Base-by-base conservation (phyloP, 2,113 vertebrate species). In the Hassar affinis region DNA sequence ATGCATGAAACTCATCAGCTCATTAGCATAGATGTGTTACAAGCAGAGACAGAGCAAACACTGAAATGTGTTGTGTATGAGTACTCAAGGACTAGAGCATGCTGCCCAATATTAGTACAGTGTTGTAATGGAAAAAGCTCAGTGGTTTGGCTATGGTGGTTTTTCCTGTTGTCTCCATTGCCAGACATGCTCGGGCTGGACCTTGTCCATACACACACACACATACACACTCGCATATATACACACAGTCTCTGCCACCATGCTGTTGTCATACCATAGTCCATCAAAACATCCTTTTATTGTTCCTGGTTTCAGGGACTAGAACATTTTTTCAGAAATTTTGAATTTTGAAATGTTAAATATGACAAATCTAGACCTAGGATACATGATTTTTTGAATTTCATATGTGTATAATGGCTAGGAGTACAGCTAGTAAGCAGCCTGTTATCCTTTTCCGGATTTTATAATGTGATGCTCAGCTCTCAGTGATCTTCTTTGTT, bases 71-170 rank as follows among this genome's bases (percentile, higher is more conserved):
- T 51, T 49, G 79, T 72, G 35, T 22, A 71, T 69, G 15, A 51
- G 35, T 72, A 27, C 25, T 81, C 52, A 11, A 66, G 59, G 3
- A 72, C 3, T 9, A 56, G 22, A 71, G 57, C 30, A 72, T 54
- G 64, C 77, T 77, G 45, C 66, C 45, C 74, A 78, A 35, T 76
- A 38, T 42, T 52, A 79, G 17, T 6, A 74, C 38, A 52, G 51
- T 47, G 76, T 51, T 64, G 47, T 51, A 59, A 78, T 84, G 82
- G 75, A 84, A 78, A 78, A 57, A 76, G 33, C 30, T 66, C 86
- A 82, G 79, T 75, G 0, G 85, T 87, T 91, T 87, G 42, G 88
- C 49, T 82, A 61, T 51, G 84, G 90, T 80, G 87, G 88, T 87
- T 90, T 89, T 81, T 86, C 30, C 33, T 68, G 71, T 56, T 69